These are phyloP conservation scores for Coptodon rendalli DNA, from an alignment of 2,113 vertebrate genomes.

Conservation along the genomic window DNA sequence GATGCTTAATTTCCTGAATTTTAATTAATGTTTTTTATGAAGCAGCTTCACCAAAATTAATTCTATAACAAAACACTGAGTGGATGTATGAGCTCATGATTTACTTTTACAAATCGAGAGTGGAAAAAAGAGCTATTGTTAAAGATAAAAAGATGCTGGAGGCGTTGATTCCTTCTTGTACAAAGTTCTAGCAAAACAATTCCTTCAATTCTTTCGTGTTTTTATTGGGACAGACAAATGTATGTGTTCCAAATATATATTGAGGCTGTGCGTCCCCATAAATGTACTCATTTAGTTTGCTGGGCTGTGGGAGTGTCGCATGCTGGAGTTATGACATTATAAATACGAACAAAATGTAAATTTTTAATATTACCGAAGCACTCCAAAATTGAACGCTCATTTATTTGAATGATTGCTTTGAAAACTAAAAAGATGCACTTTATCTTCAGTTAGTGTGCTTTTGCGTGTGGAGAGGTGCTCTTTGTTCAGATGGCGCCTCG, in stretches of 20 bases:
- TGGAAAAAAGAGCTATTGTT: background rate
- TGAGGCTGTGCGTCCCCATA: background rate
- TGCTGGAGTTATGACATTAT: background rate
- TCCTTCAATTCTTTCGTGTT: background rate
- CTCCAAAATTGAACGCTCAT: background rate
- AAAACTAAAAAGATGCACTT: background rate
- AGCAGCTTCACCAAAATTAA: background rate
- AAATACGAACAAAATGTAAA: background rate
- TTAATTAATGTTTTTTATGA: background rate
- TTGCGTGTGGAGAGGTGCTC: background rate
- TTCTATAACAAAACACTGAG: too few relatives aligned
- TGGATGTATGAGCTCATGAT: background rate
- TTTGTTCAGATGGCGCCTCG: background rate
- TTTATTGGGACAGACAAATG: background rate
- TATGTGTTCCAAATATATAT: background rate
- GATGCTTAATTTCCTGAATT: background rate
- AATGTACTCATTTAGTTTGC: background rate
- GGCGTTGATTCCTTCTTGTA: accelerated
- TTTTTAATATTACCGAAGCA: background rate
- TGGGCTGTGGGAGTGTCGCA: background rate
- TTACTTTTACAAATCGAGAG: background rate
- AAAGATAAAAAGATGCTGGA: background rate
- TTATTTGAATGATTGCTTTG: background rate
- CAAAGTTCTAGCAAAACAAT: background rate
- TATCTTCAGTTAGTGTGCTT: background rate